phyloP scores from a whole-genome alignment of 2,888 invertebrate genomes.

The Pinctada fucata region DNA sequence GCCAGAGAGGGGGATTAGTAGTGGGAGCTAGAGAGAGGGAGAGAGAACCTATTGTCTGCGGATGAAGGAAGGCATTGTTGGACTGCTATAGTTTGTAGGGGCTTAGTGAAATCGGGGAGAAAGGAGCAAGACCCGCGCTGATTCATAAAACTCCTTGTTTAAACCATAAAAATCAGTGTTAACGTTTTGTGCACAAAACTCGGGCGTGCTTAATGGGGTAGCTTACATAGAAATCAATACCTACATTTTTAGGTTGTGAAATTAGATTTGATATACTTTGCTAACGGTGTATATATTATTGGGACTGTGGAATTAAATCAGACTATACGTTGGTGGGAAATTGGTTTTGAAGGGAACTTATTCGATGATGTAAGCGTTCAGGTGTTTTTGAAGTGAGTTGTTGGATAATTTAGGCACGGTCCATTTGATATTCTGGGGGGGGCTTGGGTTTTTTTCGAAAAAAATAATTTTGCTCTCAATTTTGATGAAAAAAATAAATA shows the following conservation, averaged over 20 bases:
- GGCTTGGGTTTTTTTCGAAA: too few relatives aligned
- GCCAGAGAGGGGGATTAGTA: too few relatives aligned
- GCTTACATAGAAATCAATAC: conserved; percentile 1
- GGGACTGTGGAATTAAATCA: too few relatives aligned
- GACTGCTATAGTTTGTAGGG: neutral
- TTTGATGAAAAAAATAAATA: too few relatives aligned
- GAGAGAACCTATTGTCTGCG: neutral
- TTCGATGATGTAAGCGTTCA: neutral
- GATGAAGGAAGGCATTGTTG: neutral
- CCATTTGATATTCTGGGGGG: too few relatives aligned
- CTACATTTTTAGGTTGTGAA: neutral
- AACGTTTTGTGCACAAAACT: neutral
- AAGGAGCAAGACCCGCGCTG: too few relatives aligned
- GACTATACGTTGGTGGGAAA: too few relatives aligned
- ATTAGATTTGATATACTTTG: neutral
- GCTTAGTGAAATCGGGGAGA: neutral
- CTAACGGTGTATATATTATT: neutral
- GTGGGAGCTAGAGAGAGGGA: neutral
- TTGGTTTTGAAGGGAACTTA: too few relatives aligned
- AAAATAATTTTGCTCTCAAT: too few relatives aligned
- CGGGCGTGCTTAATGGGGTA: neutral
- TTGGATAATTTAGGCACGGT: neutral
- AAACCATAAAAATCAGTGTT: too few relatives aligned
- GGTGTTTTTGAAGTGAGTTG: neutral
- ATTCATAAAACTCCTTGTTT: too few relatives aligned